These are phyloP conservation scores for Periophthalmus magnuspinnatus DNA, from an alignment of 2,797 vertebrate genomes.

Conservation along the genomic window DNA sequence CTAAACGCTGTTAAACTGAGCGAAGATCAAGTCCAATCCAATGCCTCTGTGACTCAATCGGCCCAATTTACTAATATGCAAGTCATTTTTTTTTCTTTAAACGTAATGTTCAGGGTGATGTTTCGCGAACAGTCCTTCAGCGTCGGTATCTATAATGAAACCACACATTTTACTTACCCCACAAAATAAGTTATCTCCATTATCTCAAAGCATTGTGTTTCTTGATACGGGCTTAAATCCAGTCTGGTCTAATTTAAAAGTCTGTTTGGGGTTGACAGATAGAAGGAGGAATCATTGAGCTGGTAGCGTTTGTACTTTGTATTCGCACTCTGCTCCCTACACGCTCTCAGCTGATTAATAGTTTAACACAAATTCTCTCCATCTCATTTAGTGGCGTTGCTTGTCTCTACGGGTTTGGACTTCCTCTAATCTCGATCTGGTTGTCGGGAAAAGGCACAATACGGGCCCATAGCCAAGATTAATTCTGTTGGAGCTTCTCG, in stretches of 20 bases:
- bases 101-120: too few relatives aligned
- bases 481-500: conserved; percentile 19
- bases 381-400: conserved; percentile 53
- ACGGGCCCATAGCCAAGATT: conserved; percentile 24
- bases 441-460: conserved; percentile 19
- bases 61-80: too few relatives aligned
- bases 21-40: too few relatives aligned
- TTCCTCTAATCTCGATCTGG: conserved; percentile 50
- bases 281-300: conserved; percentile 21
- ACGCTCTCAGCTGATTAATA: conserved; percentile 50
- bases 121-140: too few relatives aligned
- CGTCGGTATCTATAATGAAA: too few relatives aligned
- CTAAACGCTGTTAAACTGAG: too few relatives aligned
- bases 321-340: conserved; percentile 39
- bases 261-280: conserved; percentile 19
- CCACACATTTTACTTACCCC: not conserved
- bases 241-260: conserved; percentile 29
- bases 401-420: conserved; percentile 45
- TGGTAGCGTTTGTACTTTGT: conserved; percentile 8
- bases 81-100: too few relatives aligned
- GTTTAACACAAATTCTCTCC: conserved; percentile 55
- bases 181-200: not conserved
- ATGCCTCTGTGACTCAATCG: too few relatives aligned
- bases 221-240: conserved; percentile 10
- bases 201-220: not conserved